A percentile compares a stretch with the other conserved stretches of the same genome.
These are phyloP conservation scores for Cerastis leucographa DNA, from an alignment of 2,888 invertebrate species.

Conservation along the genomic window DNA sequence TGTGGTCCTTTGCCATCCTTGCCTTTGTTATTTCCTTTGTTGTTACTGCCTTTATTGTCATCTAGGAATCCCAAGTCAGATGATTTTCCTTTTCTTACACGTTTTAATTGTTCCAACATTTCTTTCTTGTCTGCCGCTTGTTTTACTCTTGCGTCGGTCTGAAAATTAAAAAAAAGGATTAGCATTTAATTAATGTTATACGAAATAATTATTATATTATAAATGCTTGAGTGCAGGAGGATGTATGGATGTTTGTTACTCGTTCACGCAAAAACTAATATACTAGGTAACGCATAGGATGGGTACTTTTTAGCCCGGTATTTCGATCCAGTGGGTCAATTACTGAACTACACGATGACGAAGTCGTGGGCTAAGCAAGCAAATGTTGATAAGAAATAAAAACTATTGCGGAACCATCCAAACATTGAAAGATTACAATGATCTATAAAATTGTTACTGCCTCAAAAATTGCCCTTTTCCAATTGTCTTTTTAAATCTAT, in stretches of 20 bases:
- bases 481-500: no score
- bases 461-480: no score
- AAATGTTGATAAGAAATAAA: no score
- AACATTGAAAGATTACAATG: no score
- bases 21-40: slow-evolving; percentile 68
- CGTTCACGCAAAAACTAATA: background rate
- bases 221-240: background rate
- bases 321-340: no score
- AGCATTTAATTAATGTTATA: background rate
- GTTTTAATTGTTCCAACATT: slow-evolving; percentile 97
- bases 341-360: no score
- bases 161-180: slow-evolving; percentile 72
- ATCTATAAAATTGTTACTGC: no score
- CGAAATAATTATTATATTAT: background rate
- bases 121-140: slow-evolving; percentile 97
- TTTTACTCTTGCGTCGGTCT: slow-evolving; percentile 95
- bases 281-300: no score
- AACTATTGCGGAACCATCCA: no score
- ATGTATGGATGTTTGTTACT: background rate
- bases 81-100: slow-evolving; percentile 96
- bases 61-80: slow-evolving; percentile 95
- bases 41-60: slow-evolving; percentile 87
- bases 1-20: slow-evolving; percentile 74
- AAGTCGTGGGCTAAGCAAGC: no score
- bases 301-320: no score